Evolutionary conservation across 2,888 invertebrate genomes (phyloP).

Genomic region (Ecliptopera silaceata): DNA sequence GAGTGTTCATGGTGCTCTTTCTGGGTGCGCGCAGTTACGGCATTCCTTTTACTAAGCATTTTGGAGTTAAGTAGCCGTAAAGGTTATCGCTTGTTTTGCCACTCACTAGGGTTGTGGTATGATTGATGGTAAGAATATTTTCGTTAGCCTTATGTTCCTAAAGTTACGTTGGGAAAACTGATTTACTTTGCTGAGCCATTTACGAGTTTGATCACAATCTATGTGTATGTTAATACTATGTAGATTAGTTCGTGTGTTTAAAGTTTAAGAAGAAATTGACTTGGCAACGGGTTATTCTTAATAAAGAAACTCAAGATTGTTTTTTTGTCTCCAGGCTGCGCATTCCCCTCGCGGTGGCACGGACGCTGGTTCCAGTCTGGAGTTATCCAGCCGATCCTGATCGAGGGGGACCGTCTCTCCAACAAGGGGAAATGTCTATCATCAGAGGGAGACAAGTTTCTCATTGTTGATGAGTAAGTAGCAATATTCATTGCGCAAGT

Average conservation of each 20-base stretch:
- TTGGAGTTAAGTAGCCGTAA: background rate
- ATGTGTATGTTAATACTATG: no score
- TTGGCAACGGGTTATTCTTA: background rate
- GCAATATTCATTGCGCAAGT: background rate
- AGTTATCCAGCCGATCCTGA: conserved; percentile 92
- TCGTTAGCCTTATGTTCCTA: no score
- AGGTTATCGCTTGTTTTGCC: background rate
- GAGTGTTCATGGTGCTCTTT: conserved; percentile 16
- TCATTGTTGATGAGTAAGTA: conserved; percentile 93
- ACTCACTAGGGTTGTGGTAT: background rate
- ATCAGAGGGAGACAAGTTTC: conserved; percentile 93
- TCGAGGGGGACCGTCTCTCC: conserved; percentile 91
- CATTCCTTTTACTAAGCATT: background rate
- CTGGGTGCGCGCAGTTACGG: background rate
- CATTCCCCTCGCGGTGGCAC: conserved; percentile 92
- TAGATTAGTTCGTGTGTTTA: no score
- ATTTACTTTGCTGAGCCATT: no score
- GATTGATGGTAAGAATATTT: no score
- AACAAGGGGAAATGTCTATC: conserved; percentile 93
- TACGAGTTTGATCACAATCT: no score
- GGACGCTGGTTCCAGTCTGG: conserved; percentile 96
- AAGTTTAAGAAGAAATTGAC: no score
- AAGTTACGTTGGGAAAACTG: no score
- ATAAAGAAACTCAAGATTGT: background rate
- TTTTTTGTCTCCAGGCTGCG: conserved; percentile 84